A percentile compares a stretch with the other conserved stretches of the same genome.
phyloP scores from a whole-genome alignment of 2,888 invertebrate genomes.

The Parelbella ahira region DNA sequence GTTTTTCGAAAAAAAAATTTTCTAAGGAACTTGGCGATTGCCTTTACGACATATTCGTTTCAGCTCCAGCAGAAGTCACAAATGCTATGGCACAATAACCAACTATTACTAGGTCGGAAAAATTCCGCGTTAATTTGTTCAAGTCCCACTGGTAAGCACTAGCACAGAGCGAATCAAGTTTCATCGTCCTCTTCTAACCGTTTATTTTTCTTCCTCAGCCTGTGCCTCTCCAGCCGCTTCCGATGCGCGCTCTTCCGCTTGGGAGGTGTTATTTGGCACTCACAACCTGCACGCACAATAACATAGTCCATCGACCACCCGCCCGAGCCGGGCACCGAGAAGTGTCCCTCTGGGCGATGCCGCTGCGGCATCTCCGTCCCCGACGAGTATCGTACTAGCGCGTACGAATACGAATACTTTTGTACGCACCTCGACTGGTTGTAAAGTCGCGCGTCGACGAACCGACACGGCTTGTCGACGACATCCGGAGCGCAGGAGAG shows the following conservation, averaged over 20 bases:
- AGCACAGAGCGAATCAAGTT: constrained; percentile 56
- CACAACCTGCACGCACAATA: constrained; percentile 89
- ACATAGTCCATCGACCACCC: constrained; percentile 92
- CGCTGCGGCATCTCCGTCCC: constrained; percentile 61
- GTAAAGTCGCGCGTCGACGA: constrained; percentile 85
- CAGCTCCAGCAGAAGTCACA: no score
- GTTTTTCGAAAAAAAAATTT: no score
- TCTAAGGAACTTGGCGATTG: no score
- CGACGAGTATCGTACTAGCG: constrained; percentile 84
- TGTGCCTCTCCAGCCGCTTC: constrained; percentile 52
- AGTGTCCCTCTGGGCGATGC: constrained; percentile 60
- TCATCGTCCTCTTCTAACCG: constrained; percentile 57
- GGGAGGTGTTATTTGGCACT: constrained; percentile 86
- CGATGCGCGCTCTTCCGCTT: constrained; percentile 63
- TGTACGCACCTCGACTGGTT: constrained; percentile 90
- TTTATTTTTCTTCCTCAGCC: constrained; percentile 58
- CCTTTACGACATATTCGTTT: no score
- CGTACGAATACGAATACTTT: constrained; percentile 91
- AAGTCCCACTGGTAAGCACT: constrained; percentile 56
- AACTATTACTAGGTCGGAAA: constrained; percentile 50
- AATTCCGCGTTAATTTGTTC: constrained; percentile 50
- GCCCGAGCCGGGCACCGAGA: constrained; percentile 75
- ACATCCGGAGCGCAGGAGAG: constrained; percentile 87
- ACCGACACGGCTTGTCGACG: constrained; percentile 86
- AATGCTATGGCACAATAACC: constrained; percentile 28